Evolutionary conservation across 2,888 invertebrate genomes (phyloP).

Genomic region (Erpobdella octoculata): DNA sequence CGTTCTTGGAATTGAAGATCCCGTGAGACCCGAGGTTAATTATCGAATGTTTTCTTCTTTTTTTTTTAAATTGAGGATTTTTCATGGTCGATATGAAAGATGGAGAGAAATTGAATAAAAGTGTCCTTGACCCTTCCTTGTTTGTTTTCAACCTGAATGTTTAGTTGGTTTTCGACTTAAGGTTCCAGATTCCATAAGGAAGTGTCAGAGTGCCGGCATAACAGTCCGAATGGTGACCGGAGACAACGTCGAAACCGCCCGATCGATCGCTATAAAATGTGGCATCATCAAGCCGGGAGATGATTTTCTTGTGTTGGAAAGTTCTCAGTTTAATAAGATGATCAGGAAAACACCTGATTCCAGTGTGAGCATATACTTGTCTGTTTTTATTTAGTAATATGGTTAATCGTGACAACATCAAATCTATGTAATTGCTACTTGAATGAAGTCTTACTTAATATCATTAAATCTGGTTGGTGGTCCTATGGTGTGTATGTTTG

Average conservation of each 20-base stretch:
- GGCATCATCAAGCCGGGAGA: slow-evolving; percentile 83
- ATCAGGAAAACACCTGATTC: slow-evolving; percentile 58
- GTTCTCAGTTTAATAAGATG: slow-evolving; percentile 89
- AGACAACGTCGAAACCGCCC: slow-evolving; percentile 95
- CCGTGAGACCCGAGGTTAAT: slow-evolving; percentile 67
- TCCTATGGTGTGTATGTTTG: too few relatives aligned
- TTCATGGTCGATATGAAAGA: not conserved
- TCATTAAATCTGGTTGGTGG: too few relatives aligned
- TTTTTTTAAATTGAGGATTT: not conserved
- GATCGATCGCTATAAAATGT: slow-evolving; percentile 93
- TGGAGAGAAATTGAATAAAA: not conserved
- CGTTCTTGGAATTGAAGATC: slow-evolving; percentile 97
- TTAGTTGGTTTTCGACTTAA: slow-evolving; percentile 53
- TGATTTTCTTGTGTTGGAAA: slow-evolving; percentile 89
- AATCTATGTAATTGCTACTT: too few relatives aligned
- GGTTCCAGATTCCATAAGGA: slow-evolving; percentile 82
- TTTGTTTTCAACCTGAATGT: not conserved
- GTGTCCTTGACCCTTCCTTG: too few relatives aligned
- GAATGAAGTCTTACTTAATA: too few relatives aligned
- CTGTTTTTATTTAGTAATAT: not conserved
- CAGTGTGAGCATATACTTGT: not conserved
- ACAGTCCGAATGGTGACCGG: slow-evolving; percentile 99
- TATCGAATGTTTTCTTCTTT: too few relatives aligned
- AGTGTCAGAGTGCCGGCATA: slow-evolving; percentile 94
- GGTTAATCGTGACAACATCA: not conserved